Evolutionary conservation across 2,113 vertebrate species (phyloP).

Genomic region (Pontoporia blainvillei): DNA sequence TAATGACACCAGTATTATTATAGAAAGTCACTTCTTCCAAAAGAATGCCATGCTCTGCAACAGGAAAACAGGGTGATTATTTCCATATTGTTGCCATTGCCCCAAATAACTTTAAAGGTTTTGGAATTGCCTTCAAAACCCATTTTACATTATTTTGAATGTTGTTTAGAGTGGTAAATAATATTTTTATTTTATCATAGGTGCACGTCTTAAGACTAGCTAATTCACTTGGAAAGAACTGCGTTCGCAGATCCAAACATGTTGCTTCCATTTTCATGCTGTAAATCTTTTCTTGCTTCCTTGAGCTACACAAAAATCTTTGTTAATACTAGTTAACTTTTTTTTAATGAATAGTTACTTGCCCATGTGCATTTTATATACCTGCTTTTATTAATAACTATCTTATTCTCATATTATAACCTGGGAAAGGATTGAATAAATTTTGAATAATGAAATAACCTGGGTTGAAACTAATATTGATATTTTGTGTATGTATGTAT

Average conservation of each 20-base stretch:
- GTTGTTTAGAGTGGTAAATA: not conserved
- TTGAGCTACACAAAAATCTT: not conserved
- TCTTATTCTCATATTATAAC: not conserved
- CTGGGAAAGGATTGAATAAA: not conserved
- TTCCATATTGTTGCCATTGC: not conserved
- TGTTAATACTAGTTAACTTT: not conserved
- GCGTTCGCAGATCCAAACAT: not conserved
- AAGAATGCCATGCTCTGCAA: not conserved
- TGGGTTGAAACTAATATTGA: not conserved
- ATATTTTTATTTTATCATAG: constrained; percentile 13
- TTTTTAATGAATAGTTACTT: not conserved
- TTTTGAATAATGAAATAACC: constrained; percentile 20
- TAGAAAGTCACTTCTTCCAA: not conserved
- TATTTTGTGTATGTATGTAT: not conserved
- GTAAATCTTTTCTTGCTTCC: not conserved
- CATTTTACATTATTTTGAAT: constrained; percentile 5
- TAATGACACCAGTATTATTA: not conserved
- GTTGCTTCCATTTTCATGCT: not conserved
- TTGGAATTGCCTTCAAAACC: not conserved
- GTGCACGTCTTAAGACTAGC: not conserved
- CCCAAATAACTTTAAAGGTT: not conserved
- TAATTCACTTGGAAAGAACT: constrained; percentile 2
- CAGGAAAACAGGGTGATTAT: not conserved
- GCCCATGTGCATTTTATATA: not conserved
- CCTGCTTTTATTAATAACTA: not conserved